phyloP scores from a whole-genome alignment of 2,113 vertebrate species.

The Monopterus albus region DNA sequence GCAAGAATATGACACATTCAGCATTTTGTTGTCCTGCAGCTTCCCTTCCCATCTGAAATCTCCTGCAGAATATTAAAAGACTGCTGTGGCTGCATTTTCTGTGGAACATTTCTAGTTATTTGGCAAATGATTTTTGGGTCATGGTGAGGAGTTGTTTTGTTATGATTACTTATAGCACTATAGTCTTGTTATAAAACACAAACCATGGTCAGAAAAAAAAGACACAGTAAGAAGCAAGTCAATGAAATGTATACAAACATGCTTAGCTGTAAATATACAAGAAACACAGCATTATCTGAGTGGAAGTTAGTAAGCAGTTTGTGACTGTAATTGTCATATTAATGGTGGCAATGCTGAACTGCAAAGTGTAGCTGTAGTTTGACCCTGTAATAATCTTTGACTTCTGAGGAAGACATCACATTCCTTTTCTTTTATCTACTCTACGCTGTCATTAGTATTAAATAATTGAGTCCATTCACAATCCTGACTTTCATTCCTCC shows the following conservation, averaged over 20 bases:
- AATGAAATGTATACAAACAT: neutral
- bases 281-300: neutral
- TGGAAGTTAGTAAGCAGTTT: neutral
- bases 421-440: slow-evolving; percentile 41
- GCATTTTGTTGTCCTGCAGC: slow-evolving; percentile 48
- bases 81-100: slow-evolving; percentile 55
- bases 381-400: slow-evolving; percentile 31
- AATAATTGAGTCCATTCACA: slow-evolving; percentile 61
- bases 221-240: neutral
- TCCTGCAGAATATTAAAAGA: slow-evolving; percentile 61
- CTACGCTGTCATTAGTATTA: slow-evolving; percentile 32
- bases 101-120: slow-evolving; percentile 51
- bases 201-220: no score
- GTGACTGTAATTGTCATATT: neutral
- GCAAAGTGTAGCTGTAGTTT: slow-evolving; percentile 25
- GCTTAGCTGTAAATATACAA: neutral
- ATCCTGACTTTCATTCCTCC: slow-evolving; percentile 36
- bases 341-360: neutral
- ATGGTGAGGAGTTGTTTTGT: slow-evolving; percentile 16
- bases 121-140: slow-evolving; percentile 44
- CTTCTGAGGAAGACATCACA: slow-evolving; percentile 31
- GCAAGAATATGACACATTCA: slow-evolving; percentile 53
- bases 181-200: slow-evolving; percentile 12
- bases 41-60: slow-evolving; percentile 56
- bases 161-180: slow-evolving; percentile 19